Base-by-base conservation (phyloP, 2,888 invertebrate genomes). In the Branchinecta sandiegonensis region DNA sequence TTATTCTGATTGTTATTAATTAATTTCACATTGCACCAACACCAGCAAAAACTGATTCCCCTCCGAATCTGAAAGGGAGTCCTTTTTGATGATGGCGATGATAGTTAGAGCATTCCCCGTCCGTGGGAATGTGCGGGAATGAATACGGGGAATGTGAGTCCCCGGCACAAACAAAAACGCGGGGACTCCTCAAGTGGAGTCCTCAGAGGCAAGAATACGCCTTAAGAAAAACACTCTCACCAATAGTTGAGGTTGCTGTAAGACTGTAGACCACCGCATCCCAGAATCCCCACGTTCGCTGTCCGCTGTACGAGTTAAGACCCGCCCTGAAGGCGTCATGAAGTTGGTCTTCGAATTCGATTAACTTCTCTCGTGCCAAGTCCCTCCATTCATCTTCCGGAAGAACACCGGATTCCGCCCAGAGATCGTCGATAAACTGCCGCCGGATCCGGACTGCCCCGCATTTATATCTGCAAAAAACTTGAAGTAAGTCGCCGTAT, bases 381-480 rank as follows among this genome's bases (percentile, higher is more conserved):
- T 88, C 87, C 75, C 91, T 91, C 92, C 92, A 92, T 75, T 92
- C 91, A 67, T 92, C 91, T 77, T 91, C 91, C 68, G 73, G 72
- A 69, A 72, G 48, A 48, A 66, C 46, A 23, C 70, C 66, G 46
- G 74, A 69, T 13, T 70, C 84, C 68, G 84, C 81, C 90, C 92
- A 91, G 64, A 94, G 81, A 71, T 84, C 82, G 74, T 91, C 90
- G 70, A 93, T 85, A 73, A 93, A 90, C 77, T 90, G 89, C 8
- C 92, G 81, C 75, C 91, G 90, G 0, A 92, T 89, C 74, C 88
- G 82, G 74, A 90, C 89, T 65, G 91, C 89, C 10, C 90, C 89
- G 76, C 90, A 90, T 79, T 93, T 93, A 78, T 89, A 90, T 71
- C 69, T 67, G 66, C 23, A 56, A 56, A 9, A 56, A 56, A 56